A percentile compares a stretch with the other conserved stretches of the same genome.
phyloP scores from a whole-genome alignment of 2,888 invertebrate genomes.

The Gymnocheta viridis region DNA sequence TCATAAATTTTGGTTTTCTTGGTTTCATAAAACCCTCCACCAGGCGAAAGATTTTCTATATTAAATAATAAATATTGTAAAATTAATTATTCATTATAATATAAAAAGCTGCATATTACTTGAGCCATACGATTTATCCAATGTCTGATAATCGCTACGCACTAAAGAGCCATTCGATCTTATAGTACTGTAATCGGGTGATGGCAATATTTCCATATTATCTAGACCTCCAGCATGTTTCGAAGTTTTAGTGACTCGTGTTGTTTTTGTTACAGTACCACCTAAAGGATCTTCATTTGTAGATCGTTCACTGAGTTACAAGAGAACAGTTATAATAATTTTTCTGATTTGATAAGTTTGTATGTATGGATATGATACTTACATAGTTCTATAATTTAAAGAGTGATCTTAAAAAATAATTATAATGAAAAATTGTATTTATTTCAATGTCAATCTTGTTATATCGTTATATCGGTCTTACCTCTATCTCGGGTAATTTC shows the following conservation, averaged over 20 bases:
- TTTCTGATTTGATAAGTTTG: background rate
- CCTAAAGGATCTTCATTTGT: conserved; percentile 73
- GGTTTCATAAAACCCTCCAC: conserved; percentile 73
- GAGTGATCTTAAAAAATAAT: conserved; percentile 58
- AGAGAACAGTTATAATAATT: background rate
- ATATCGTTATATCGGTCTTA: too few relatives aligned
- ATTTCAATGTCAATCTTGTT: background rate
- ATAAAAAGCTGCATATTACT: conserved; percentile 66
- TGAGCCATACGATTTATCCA: conserved; percentile 75
- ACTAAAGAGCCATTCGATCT: conserved; percentile 76
- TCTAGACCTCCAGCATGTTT: conserved; percentile 75
- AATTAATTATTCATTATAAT: background rate
- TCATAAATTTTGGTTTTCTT: conserved; percentile 77
- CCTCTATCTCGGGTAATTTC: conserved; percentile 79
- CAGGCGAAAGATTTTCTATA: conserved; percentile 70
- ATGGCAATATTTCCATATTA: conserved; percentile 76
- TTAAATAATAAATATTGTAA: background rate
- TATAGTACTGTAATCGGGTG: conserved; percentile 76
- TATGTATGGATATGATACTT: conserved; percentile 66
- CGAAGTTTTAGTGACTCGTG: conserved; percentile 77
- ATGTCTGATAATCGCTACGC: conserved; percentile 75
- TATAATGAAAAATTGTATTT: background rate
- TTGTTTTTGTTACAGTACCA: conserved; percentile 78
- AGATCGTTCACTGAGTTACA: conserved; percentile 74
- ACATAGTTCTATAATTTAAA: conserved; percentile 78